Conservation (phyloP, 2,113 vertebrate species). For the Cyanoderma ruficeps region DNA sequence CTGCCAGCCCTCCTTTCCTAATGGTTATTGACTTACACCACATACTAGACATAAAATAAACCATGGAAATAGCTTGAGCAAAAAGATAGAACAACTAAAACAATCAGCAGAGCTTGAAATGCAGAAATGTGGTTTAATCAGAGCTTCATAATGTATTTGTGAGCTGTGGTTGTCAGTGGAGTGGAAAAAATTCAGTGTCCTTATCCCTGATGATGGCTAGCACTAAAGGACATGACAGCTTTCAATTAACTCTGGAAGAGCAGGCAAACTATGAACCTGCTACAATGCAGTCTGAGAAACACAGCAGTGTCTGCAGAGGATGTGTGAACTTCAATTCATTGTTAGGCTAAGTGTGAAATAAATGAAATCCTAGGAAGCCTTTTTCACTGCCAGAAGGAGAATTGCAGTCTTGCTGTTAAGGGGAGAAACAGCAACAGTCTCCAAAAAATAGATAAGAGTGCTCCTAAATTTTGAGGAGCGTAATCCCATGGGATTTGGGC, state of each 20-base stretch:
- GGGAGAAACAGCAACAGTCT: background rate
- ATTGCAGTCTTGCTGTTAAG: background rate
- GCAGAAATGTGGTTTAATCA: conserved; percentile 1
- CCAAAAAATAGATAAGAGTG: background rate
- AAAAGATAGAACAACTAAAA: background rate
- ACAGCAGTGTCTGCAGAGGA: background rate
- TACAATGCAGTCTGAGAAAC: background rate
- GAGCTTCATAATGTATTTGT: background rate
- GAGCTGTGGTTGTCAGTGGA: background rate
- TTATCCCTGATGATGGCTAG: background rate
- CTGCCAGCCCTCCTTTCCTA: background rate
- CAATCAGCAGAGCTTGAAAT: background rate
- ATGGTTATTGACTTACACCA: background rate
- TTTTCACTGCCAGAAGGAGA: background rate
- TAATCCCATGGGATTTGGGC: background rate
- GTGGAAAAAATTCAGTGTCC: background rate
- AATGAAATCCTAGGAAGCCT: background rate
- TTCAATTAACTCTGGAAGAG: background rate
- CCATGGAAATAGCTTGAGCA: background rate
- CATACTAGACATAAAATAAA: background rate
- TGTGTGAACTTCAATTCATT: background rate
- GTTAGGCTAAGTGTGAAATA: background rate
- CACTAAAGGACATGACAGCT: background rate
- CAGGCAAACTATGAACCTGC: background rate
- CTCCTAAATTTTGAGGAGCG: background rate